Evolutionary conservation across 2,113 vertebrate genomes (phyloP).

Genomic region (Megaleporinus macrocephalus): DNA sequence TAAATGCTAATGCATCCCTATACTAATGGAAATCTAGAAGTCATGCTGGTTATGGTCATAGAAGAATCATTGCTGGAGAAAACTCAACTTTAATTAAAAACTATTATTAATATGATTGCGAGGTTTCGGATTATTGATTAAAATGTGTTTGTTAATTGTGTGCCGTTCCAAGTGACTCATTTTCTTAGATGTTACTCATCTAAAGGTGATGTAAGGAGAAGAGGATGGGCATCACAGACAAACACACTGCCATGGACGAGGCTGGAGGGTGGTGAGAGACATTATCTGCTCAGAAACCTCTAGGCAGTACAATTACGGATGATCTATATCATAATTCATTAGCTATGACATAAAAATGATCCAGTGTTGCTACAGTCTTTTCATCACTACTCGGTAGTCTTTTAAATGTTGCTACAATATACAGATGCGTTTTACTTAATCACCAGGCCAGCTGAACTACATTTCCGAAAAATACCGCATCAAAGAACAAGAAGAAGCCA

Average conservation of each 20-base stretch:
- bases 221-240: constrained; percentile 32
- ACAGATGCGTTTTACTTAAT: not conserved
- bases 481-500: constrained; percentile 30
- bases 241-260: constrained; percentile 15
- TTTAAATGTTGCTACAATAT: not conserved
- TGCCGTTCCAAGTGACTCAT: not conserved
- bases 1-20: constrained; percentile 56
- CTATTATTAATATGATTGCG: constrained; percentile 14
- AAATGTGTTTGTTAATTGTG: constrained; percentile 1
- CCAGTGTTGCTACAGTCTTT: not conserved
- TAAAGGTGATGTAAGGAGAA: constrained; percentile 28
- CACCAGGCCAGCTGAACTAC: constrained; percentile 31
- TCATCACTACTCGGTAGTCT: not conserved
- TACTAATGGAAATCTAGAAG: constrained; percentile 45
- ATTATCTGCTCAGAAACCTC: not conserved
- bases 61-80: constrained; percentile 24
- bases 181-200: constrained; percentile 17
- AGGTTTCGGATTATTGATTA: constrained; percentile 5
- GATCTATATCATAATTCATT: not conserved
- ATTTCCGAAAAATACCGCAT: constrained; percentile 19
- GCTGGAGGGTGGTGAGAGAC: constrained; percentile 45
- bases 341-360: not conserved
- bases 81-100: constrained; percentile 34
- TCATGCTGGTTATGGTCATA: constrained; percentile 40
- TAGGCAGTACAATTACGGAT: not conserved